Evolutionary conservation across 2,797 vertebrate species (phyloP).

Genomic region (Monodelphis domestica): DNA sequence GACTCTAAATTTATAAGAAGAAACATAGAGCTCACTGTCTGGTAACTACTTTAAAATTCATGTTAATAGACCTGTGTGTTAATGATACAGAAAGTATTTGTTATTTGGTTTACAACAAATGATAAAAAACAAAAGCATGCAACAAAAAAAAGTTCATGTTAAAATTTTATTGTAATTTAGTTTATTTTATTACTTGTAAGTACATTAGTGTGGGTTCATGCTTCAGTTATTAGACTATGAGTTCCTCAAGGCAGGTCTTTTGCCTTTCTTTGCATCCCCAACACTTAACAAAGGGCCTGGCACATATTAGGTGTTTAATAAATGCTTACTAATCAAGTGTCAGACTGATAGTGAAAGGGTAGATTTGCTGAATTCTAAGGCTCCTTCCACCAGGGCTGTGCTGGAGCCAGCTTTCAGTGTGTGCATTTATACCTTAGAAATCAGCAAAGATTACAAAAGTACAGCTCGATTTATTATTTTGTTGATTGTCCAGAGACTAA

Average conservation of each 20-base stretch:
- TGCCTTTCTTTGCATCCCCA: background rate
- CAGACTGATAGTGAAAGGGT: background rate
- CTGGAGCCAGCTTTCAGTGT: background rate
- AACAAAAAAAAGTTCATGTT: background rate
- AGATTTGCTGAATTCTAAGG: background rate
- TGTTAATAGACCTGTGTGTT: too few species aligned
- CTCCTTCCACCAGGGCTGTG: background rate
- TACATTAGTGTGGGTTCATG: background rate
- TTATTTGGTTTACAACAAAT: too few species aligned
- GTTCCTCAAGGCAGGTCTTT: background rate
- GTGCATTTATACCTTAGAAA: background rate
- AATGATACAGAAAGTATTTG: too few species aligned
- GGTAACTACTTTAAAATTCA: background rate
- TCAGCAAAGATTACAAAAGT: background rate
- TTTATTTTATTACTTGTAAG: background rate
- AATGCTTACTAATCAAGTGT: background rate
- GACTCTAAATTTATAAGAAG: constrained; percentile 2
- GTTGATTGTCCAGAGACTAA: background rate
- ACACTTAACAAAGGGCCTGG: background rate
- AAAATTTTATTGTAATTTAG: background rate
- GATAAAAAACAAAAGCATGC: too few species aligned
- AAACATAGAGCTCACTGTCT: background rate
- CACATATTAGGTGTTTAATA: background rate
- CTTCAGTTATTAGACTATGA: background rate
- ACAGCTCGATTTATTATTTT: background rate